Base-by-base conservation (phyloP, 2,888 invertebrate species). In the Acleris cristana region DNA sequence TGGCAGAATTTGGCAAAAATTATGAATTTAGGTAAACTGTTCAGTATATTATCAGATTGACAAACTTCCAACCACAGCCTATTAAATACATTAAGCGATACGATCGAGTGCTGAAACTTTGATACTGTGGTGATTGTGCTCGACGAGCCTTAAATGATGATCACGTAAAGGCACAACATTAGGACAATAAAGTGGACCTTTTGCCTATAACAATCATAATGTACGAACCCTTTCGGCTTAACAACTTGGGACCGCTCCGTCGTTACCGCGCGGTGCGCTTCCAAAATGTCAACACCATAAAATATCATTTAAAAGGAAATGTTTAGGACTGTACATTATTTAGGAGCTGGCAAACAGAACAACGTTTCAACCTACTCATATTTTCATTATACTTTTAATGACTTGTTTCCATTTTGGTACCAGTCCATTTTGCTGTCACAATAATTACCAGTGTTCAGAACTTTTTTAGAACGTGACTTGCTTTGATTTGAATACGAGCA, bases 141-240 rank as follows among this genome's bases (percentile, higher is more conserved):
- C 57, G 63, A 58, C 62, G 75, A 78, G 75, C 77, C 79, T 81
- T 81, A 86, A 87, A 85, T 83, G 82, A 86, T 85, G 83, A 85
- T 84, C 83, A 84, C 83, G 84, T 85, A 84, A 87, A 84, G 84
- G 85, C 79, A 84, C 81, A 84, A 85, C 84, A 86, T 85, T 85
- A 85, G 80, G 81, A 85, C 86, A 87, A 85, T 88, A 89, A 87
- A 87, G 80, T 85, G 82, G 79, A 82, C 86, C 85, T 87, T 86
- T 86, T 81, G 81, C 83, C 78, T 82, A 83, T 86, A 86, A 87
- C 87, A 85, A 88, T 87, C 85, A 87, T 89, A 86, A 88, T 84
- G 81, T 86, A 83, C 79, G 82, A 82, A 86, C 88, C 88, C 87
- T 87, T 87, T 84, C 74, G 82, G 83, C 81, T 85, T 85, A 84